Percentiles rank a stretch among this genome's conserved stretches.
Evolutionary conservation across 2,113 vertebrate species (phyloP).

Genomic region (Pterocles burchelli): DNA sequence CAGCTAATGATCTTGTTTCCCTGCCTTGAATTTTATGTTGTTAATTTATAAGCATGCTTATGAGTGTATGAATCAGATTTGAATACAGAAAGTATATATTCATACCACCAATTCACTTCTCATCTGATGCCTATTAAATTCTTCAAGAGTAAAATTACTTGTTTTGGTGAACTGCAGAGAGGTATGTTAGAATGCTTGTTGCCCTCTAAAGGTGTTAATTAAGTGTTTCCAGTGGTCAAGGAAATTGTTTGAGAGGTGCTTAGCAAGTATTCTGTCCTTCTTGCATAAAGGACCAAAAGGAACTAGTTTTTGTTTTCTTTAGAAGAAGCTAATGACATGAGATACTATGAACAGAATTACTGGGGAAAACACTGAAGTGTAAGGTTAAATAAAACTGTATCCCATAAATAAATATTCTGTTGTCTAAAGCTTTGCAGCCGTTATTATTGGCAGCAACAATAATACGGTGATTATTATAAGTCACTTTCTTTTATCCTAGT

Average conservation of each 20-base stretch:
- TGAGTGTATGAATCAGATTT: neutral
- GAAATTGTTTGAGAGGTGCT: neutral
- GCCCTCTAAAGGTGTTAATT: neutral
- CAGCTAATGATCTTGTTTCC: neutral
- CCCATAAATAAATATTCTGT: neutral
- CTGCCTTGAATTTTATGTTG: neutral
- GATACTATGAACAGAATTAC: neutral
- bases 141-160: neutral
- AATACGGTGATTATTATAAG: neutral
- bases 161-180: neutral
- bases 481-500: neutral
- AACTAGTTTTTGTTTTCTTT: neutral
- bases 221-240: neutral
- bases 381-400: neutral
- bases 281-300: neutral
- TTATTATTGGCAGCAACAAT: constrained; percentile 37
- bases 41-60: neutral
- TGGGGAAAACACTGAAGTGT: neutral
- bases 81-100: neutral
- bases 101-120: neutral
- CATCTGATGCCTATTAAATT: neutral
- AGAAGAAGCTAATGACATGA: neutral
- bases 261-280: neutral
- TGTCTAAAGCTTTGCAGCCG: constrained; percentile 15
- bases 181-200: neutral